Evolutionary conservation across 35 echinoderm and acorn worm species (phyloP), one percentile per base, ranked within the genome.

Genomic region (Heliocidaris tuberculata): DNA sequence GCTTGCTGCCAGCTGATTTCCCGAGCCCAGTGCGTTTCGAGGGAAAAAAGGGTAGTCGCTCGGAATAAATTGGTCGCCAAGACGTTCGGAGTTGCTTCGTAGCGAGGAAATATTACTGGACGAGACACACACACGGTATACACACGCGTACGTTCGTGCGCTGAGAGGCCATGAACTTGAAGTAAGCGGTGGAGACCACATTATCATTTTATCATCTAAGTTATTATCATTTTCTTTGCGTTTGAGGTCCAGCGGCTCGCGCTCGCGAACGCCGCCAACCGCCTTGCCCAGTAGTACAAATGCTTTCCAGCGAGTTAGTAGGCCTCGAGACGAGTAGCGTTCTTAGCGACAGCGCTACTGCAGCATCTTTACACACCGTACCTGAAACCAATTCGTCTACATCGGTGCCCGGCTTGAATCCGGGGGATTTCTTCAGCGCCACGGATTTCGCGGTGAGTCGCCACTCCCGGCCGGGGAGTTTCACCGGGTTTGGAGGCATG

Each of bases 231-330:
- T 93, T 93, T 93, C 50, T 59, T 59, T 10, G 29, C 21, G 6
- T 30, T 93, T 93, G 27, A 30, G 48, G 47, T 31, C 31, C 50
- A 59, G 91, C 91, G 91, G 91, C 91, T 49, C 50, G 91, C 91
- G 47, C 48, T 12, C 48, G 50, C 91, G 50, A 49, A 48, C 91
- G 91, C 91, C 50, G 50, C 91, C 21, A 59, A 49, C 91, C 48
- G 50, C 47, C 47, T n/a, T 17, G 91, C n/a, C 47, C 48, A 93
- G 31, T 89, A 32, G n/a, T 31, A 32, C 91, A 93, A 31, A 97
- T 97, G 97, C 97, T 97, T 85, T 97, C 97, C 49, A 97, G 95
- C 89, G 97, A 97, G 94, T 49, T 97, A 94, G 97, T 95, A 27
- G 95, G 95, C 87, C 93, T 97, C 88, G 97, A 97, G 59, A 97